A percentile compares a stretch with the other conserved stretches of the same genome.
These are phyloP conservation scores for Nibea coibor DNA, from an alignment of 2,113 vertebrate species.

Conservation along the genomic window DNA sequence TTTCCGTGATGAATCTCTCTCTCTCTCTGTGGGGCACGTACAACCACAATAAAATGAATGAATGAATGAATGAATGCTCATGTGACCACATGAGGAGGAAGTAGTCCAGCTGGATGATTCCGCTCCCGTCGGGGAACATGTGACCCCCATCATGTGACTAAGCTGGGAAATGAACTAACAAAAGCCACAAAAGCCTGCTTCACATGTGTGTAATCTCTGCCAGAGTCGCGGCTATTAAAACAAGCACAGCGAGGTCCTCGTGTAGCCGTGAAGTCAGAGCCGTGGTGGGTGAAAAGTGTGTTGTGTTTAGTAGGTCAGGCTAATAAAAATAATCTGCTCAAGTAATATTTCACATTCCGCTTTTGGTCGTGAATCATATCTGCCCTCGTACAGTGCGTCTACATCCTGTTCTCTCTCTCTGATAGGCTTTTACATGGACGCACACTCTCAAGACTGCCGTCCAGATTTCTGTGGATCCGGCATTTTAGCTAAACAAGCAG, in stretches of 20 bases:
- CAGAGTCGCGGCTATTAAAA: slow-evolving; percentile 22
- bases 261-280: slow-evolving; percentile 29
- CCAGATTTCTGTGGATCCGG: background rate
- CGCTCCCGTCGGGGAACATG: slow-evolving; percentile 66
- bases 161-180: slow-evolving; percentile 21
- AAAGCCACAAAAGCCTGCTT: slow-evolving; percentile 51
- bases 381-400: background rate
- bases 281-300: slow-evolving; percentile 12
- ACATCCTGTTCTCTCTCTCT: background rate
- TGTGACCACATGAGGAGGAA: slow-evolving; percentile 76
- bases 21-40: slow-evolving; percentile 21
- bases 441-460: background rate
- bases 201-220: slow-evolving; percentile 48
- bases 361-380: slow-evolving; percentile 16
- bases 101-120: slow-evolving; percentile 60
- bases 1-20: slow-evolving; percentile 54
- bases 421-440: background rate
- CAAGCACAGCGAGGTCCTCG: background rate
- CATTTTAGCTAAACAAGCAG: background rate
- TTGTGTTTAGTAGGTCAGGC: slow-evolving; percentile 39
- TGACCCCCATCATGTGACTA: slow-evolving; percentile 73
- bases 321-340: slow-evolving; percentile 29
- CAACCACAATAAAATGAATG: slow-evolving; percentile 56
- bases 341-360: slow-evolving; percentile 30
- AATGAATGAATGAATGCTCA: slow-evolving; percentile 72